Evolutionary conservation across 2,888 invertebrate species (phyloP).

Genomic region (Cheilosia variabilis): DNA sequence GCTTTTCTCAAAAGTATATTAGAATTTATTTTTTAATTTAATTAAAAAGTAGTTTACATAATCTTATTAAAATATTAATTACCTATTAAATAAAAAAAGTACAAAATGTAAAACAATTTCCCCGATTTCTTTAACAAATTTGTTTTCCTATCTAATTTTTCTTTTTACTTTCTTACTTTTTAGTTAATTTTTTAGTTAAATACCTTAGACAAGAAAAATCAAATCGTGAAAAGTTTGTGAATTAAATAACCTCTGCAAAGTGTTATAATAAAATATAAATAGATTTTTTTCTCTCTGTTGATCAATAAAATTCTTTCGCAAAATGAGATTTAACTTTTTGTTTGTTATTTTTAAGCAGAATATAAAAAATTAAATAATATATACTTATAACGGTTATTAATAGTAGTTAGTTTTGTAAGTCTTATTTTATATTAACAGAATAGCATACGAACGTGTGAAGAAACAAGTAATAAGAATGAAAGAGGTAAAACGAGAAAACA

Average conservation of each 20-base stretch:
- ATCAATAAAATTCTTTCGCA: conserved; percentile 52
- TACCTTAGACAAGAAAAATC: conserved; percentile 60
- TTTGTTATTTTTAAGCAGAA: conserved; percentile 11
- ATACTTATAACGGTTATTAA: conserved; percentile 19
- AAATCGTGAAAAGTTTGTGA: conserved; percentile 18
- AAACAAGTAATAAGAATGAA: conserved; percentile 23
- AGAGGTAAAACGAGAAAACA: conserved; percentile 22
- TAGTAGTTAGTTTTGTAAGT: conserved; percentile 63
- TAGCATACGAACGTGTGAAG: conserved; percentile 56
- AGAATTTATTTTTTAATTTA: conserved; percentile 68
- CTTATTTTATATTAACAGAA: conserved; percentile 14
- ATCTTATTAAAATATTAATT: conserved; percentile 66
- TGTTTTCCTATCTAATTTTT: conserved; percentile 7
- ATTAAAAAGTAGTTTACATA: conserved; percentile 63
- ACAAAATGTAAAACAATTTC: conserved; percentile 75
- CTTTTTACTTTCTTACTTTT: conserved; percentile 54
- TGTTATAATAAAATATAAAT: conserved; percentile 32
- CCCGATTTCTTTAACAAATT: conserved; percentile 20
- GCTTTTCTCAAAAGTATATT: conserved; percentile 71
- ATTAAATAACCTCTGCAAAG: conserved; percentile 24
- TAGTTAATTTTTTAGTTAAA: conserved; percentile 75
- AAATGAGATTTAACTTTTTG: conserved; percentile 24
- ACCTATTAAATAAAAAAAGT: conserved; percentile 50
- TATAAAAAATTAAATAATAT: conserved; percentile 22
- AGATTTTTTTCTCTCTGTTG: conserved; percentile 39